These are phyloP conservation scores for Drosophila mayaguana DNA, from an alignment of 2,888 invertebrate genomes.

Conservation along the genomic window DNA sequence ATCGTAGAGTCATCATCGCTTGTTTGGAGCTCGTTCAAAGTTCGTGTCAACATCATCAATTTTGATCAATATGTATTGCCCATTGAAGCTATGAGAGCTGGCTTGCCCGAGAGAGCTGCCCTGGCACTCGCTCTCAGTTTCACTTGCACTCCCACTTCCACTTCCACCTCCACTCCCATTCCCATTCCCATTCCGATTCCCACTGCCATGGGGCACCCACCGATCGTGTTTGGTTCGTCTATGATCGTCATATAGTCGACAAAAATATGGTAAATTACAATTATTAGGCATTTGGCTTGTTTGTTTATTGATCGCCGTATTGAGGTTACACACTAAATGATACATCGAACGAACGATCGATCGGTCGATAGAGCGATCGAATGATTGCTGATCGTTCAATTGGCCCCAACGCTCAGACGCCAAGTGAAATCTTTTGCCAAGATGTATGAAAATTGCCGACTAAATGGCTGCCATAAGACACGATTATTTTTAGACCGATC, in stretches of 20 bases:
- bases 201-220: slow-evolving; percentile 53
- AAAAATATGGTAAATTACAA: slow-evolving; percentile 80
- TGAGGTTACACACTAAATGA: slow-evolving; percentile 78
- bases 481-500: slow-evolving; percentile 40
- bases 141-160: slow-evolving; percentile 34
- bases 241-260: slow-evolving; percentile 72
- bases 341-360: slow-evolving; percentile 63
- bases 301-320: slow-evolving; percentile 78
- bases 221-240: slow-evolving; percentile 73
- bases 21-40: slow-evolving; percentile 73
- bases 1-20: slow-evolving; percentile 62
- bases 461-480: slow-evolving; percentile 66
- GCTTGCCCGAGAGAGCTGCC: slow-evolving; percentile 22
- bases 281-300: slow-evolving; percentile 80
- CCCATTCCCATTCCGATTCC: neutral
- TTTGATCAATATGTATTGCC: slow-evolving; percentile 78
- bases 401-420: slow-evolving; percentile 62
- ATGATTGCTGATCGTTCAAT: slow-evolving; percentile 63
- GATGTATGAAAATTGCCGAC: slow-evolving; percentile 74
- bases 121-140: slow-evolving; percentile 44
- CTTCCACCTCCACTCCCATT: too few species aligned
- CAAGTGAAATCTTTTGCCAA: slow-evolving; percentile 60
- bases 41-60: slow-evolving; percentile 82
- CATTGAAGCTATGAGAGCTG: slow-evolving; percentile 40
- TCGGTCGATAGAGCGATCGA: slow-evolving; percentile 68